phyloP scores from a whole-genome alignment of 2,888 invertebrate genomes.

The Salticus scenicus region DNA sequence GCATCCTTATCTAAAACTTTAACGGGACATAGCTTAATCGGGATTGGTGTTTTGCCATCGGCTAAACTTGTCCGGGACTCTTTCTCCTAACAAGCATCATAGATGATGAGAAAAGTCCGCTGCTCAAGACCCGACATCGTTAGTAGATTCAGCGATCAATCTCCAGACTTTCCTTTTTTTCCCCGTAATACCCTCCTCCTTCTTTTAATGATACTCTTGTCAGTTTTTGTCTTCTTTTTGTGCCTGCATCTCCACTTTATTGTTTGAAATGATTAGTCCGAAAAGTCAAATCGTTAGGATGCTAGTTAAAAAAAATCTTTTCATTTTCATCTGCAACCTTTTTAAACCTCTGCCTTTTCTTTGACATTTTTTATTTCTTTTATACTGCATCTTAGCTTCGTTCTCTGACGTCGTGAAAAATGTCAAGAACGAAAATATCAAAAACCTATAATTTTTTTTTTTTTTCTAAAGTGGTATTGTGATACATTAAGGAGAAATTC shows the following conservation, averaged over 20 bases:
- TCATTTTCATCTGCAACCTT: background rate
- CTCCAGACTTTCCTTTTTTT: background rate
- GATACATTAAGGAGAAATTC: no score
- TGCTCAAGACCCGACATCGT: background rate
- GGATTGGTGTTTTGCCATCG: background rate
- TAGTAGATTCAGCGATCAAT: background rate
- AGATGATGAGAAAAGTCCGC: background rate
- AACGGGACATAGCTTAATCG: background rate
- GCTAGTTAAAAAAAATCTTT: slow-evolving; percentile 36
- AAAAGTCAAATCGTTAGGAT: slow-evolving; percentile 45
- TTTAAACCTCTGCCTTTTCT: no score
- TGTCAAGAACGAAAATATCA: no score
- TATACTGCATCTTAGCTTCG: no score
- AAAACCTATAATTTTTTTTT: no score
- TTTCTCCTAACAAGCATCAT: background rate
- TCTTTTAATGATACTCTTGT: slow-evolving; percentile 41
- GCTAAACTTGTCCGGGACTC: background rate
- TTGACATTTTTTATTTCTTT: no score
- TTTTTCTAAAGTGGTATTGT: no score
- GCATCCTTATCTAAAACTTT: background rate
- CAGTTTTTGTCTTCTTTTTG: background rate
- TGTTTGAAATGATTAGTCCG: slow-evolving; percentile 57
- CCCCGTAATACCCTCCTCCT: no score
- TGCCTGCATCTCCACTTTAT: slow-evolving; percentile 23
- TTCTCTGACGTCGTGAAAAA: no score